Base-by-base conservation (phyloP, 2,888 invertebrate species). In the Pyrocoelia pectoralis region DNA sequence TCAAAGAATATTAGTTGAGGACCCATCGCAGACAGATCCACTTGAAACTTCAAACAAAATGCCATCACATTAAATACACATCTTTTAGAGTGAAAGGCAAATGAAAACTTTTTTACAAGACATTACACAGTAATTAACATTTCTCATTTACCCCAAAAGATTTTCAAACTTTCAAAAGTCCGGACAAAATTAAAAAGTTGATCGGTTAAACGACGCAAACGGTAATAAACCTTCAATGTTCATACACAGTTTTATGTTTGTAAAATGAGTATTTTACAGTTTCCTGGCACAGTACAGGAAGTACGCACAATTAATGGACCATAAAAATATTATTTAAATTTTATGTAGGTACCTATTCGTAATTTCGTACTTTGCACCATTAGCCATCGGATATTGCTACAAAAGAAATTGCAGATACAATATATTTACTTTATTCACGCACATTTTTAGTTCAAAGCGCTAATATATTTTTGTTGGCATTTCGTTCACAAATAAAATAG, bases 211-310 rank as follows among this genome's bases (percentile, higher is more conserved):
- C 33, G 38, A 51, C 43, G 28, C 41, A 38, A 12, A 41, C 24
- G 13, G 58, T 58, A 51, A 58, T 55, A 55, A 55, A 56, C 48
- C 55, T 33, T n/a, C 33, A 52, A 52, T 51, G 54, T 49, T n/a
- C n/a, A n/a, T n/a, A n/a, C n/a, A n/a, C n/a, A n/a, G n/a, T n/a
- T 54, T 50, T 56, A 56, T 43, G 51, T 50, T 51, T 56, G 41
- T 48, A 17, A 19, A 48, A 33, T n/a, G 33, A 33, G n/a, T 10
- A 33, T 33, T 62, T 61, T 58, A 56, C 61, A 50, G 48, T 64
- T 66, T 64, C 66, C 66, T 52, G 55, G 60, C 64, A 24, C 24
- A 53, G 59, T 41, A 61, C 61, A 56, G 68, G 68, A 68, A 66
- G 51, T 43, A 64, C 55, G 66, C 68, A n/a, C n/a, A 64, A 66